Base-by-base conservation (phyloP, 2,888 invertebrate species). In the Microchrysa polita region DNA sequence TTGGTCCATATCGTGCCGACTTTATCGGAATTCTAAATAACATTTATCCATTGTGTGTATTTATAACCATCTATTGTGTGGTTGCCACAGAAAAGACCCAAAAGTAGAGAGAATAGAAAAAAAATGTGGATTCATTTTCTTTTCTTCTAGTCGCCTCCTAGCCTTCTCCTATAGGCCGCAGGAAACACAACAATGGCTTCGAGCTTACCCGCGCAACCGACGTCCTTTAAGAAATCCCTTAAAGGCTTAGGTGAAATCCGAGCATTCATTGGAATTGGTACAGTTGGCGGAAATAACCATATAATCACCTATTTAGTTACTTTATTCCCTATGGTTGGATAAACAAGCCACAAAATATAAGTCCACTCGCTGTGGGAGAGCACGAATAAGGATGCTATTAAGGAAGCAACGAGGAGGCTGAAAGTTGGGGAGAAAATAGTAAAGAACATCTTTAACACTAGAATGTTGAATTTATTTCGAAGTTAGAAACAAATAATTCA, bases 271-370 rank as follows among this genome's bases (percentile, higher is more conserved):
- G 12, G 55, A 69, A 55, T 65, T 55, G 55, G 57, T 69, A 40
- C 22, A 57, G 57, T 55, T 55, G 34, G 40, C 57, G 42, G 69
- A 69, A 69, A 57, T 23, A 42, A 22, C 65, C 65, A 55, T 23
- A 69, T 69, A 69, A 69, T 69, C 69, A 69, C 69, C 69, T 69
- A 67, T 69, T 69, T 57, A 57, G 69, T 69, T 69, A 40, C 69
- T 57, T 55, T 69, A 69, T 69, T 55, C 69, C 57, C 55, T 18
- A 57, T 40, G 69, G 57, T 55, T 55, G 69, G 69, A 69, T 69
- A 69, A 69, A 69, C 42, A 69, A 69, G 42, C 69, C 69, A 57
- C 69, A 69, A 69, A 65, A 69, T 57, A 69, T 69, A 69, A 69
- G 69, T 69, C 69, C 57, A 57, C 23, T 40, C 69, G 69, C 48